phyloP scores from a whole-genome alignment of 2,888 invertebrate species.

The Pollenia amentaria region DNA sequence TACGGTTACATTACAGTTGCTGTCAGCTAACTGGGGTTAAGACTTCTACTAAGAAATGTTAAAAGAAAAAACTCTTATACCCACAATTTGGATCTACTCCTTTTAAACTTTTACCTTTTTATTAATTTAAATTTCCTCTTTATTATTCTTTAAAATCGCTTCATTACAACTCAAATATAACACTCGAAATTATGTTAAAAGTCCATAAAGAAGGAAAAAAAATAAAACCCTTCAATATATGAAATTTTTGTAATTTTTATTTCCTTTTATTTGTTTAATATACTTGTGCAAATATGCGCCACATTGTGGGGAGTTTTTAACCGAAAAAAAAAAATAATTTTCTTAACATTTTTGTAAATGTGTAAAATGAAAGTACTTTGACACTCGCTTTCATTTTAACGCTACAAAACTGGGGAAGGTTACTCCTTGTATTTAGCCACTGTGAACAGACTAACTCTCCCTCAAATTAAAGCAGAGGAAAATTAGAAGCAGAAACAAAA shows the following conservation, averaged over 20 bases:
- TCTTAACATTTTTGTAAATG: conserved; percentile 15
- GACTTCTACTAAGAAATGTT: no score
- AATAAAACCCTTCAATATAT: neutral
- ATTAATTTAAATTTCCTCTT: neutral
- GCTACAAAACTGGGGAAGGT: conserved; percentile 1
- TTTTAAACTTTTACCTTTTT: no score
- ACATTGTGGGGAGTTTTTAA: conserved; percentile 7
- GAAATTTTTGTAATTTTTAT: conserved; percentile 5
- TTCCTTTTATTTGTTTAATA: conserved; percentile 11
- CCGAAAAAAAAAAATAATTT: neutral
- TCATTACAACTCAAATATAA: neutral
- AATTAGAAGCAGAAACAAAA: neutral
- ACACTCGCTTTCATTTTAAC: conserved; percentile 66
- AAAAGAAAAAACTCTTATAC: no score
- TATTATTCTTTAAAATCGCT: neutral
- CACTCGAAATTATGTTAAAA: neutral
- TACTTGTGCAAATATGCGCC: conserved; percentile 6
- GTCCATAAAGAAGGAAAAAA: neutral
- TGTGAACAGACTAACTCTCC: neutral
- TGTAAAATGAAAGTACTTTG: conserved; percentile 56
- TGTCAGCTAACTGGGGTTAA: no score
- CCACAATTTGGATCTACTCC: no score
- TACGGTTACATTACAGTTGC: no score
- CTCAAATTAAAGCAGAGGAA: neutral
- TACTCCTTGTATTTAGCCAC: neutral